Base-by-base conservation (phyloP, 2,888 invertebrate genomes). In the Linnaemya tessellans region DNA sequence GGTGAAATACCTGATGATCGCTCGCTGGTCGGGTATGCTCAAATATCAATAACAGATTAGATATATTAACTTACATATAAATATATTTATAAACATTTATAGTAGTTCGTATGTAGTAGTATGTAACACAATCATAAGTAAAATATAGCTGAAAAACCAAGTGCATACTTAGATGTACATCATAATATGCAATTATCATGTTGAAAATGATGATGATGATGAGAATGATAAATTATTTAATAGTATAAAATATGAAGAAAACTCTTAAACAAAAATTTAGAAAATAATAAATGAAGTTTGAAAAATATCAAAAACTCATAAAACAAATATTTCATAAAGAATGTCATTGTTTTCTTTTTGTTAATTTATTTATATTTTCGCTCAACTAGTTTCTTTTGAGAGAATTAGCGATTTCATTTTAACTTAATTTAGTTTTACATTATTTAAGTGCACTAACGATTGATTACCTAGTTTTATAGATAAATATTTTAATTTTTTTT, bases 21-120 rank as follows among this genome's bases (percentile, higher is more conserved):
- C 91, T 96, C 98, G 60, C 94, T 99, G 88, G 95, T 99, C 91
- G 99, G 99, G 90, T 99, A 96, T 94, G 99, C 99, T 92, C 99
- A 99, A 94, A 96, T 99, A 92, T 98, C 98, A 89, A 96, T 98
- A 92, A 96, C 97, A 88, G 79, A 79, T 64, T 79, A 79, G 70
- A 71, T 70, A 79, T 46, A 62, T 54, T 49, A 43, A 79, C 51
- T 54, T 64, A 79, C 51, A 71, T 62, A 83, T 25, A 43, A 38
- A 62, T 30, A 84, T 54, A 80, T 75, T 79, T 41, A 84, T 54
- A 51, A 80, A 80, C 58, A 46, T 41, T 41, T 62, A 73, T 30
- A 74, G 70, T 80, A 79, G 83, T 70, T 78, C 78, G 30, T 71
- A 75, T 62, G 35, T 64, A 77, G 62, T 78, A 54, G 77, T 70